A percentile compares a stretch with the other conserved stretches of the same genome.
Evolutionary conservation across 1,140 invertebrate species (phyloP).

Genomic region (Diorhabda carinulata): DNA sequence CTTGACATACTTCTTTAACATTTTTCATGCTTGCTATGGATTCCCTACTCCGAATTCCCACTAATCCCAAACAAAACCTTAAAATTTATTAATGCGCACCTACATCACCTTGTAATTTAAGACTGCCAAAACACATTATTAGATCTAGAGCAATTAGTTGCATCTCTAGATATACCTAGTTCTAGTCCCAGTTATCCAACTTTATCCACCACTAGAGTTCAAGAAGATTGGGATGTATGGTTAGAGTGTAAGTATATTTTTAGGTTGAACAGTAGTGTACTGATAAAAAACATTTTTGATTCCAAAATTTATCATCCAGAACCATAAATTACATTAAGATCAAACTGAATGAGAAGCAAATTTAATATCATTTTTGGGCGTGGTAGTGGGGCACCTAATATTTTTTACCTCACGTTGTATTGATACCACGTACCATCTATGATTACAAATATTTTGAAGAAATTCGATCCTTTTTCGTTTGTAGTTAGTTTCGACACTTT

Average conservation of each 20-base stretch:
- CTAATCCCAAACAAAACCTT: slow-evolving; percentile 31
- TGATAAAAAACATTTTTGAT: too few species aligned
- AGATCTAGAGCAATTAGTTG: slow-evolving; percentile 44
- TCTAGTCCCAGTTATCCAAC: slow-evolving; percentile 22
- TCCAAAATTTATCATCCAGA: too few species aligned
- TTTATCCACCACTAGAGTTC: slow-evolving; percentile 25
- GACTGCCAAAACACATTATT: slow-evolving; percentile 39
- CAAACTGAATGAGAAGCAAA: too few species aligned
- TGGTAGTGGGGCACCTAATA: too few species aligned
- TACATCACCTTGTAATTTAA: slow-evolving; percentile 17
- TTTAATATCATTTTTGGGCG: too few species aligned
- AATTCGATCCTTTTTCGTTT: too few species aligned
- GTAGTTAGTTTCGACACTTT: too few species aligned
- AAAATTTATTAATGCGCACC: slow-evolving; percentile 15
- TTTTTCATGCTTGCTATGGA: slow-evolving; percentile 39
- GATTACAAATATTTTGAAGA: too few species aligned
- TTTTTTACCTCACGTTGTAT: too few species aligned
- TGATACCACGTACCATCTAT: too few species aligned
- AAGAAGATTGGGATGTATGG: slow-evolving; percentile 43
- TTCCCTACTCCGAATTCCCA: slow-evolving; percentile 30
- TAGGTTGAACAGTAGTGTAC: too few species aligned
- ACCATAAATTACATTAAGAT: too few species aligned
- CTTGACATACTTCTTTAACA: slow-evolving; percentile 25
- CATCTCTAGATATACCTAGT: slow-evolving; percentile 39
- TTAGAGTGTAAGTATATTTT: slow-evolving; percentile 42